Evolutionary conservation across 2,888 invertebrate species (phyloP).

Genomic region (Rambutsinella grinnellia): DNA sequence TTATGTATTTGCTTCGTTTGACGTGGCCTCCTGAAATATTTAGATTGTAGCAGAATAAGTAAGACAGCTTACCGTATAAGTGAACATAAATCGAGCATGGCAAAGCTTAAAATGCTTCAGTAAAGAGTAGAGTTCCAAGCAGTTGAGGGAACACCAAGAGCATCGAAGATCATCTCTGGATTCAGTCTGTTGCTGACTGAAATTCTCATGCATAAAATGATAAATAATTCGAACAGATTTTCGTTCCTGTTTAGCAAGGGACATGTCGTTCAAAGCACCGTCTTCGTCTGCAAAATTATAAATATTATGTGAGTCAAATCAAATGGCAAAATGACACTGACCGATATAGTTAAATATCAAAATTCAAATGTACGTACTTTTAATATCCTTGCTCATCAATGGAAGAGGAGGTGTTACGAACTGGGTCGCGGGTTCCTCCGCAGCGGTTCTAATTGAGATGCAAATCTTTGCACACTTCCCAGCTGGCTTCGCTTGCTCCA

Average conservation of each 20-base stretch:
- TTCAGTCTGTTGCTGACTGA: slow-evolving; percentile 94
- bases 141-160: slow-evolving; percentile 96
- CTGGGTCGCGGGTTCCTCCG: background rate
- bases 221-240: slow-evolving; percentile 79
- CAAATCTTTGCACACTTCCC: slow-evolving; percentile 41
- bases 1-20: too few species aligned
- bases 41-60: too few species aligned
- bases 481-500: slow-evolving; percentile 24
- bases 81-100: slow-evolving; percentile 93
- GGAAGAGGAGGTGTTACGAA: slow-evolving; percentile 27
- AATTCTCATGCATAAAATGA: slow-evolving; percentile 96
- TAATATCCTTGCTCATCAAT: slow-evolving; percentile 11
- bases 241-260: slow-evolving; percentile 67
- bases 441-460: slow-evolving; percentile 35
- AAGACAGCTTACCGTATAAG: slow-evolving; percentile 89
- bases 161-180: slow-evolving; percentile 93
- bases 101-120: slow-evolving; percentile 94
- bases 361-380: slow-evolving; percentile 20
- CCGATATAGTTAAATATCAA: background rate
- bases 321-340: background rate
- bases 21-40: background rate
- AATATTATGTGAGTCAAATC: background rate
- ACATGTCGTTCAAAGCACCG: slow-evolving; percentile 17
- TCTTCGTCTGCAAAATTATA: slow-evolving; percentile 9
- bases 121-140: slow-evolving; percentile 86